Conservation (phyloP, 2,113 vertebrate species). For the Calyptommatus sinebrachiatus region DNA sequence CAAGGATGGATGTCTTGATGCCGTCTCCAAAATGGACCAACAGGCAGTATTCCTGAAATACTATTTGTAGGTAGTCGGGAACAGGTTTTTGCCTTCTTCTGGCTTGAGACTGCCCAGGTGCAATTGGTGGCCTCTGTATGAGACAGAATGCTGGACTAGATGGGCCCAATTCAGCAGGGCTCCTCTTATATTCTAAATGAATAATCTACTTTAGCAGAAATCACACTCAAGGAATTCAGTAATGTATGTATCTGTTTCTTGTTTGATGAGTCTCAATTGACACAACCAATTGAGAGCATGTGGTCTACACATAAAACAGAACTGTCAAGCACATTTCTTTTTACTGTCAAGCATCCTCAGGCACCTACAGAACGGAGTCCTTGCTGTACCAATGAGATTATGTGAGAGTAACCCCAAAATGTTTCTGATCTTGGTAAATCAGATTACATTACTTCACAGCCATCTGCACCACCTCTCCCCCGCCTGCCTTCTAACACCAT, state of each 20-base stretch:
- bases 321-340: constrained; percentile 17
- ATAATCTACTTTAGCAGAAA: constrained; percentile 52
- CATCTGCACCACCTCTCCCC: constrained; percentile 31
- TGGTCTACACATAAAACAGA: constrained; percentile 58
- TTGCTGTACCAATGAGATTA: background rate
- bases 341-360: background rate
- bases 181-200: constrained; percentile 7
- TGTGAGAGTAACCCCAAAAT: background rate
- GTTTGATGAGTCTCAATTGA: constrained; percentile 64
- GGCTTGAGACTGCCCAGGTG: too few relatives aligned
- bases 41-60: too few relatives aligned
- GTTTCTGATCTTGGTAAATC: constrained; percentile 24
- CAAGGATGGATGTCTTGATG: too few relatives aligned
- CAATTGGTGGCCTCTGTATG: too few relatives aligned
- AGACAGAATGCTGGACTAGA: too few relatives aligned
- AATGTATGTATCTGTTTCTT: constrained; percentile 66
- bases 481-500: background rate
- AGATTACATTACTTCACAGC: constrained; percentile 47
- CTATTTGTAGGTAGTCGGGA: too few relatives aligned
- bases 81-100: too few relatives aligned
- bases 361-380: background rate
- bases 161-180: too few relatives aligned
- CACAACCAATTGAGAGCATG: constrained; percentile 57
- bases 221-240: constrained; percentile 51
- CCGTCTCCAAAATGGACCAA: too few relatives aligned